Evolutionary conservation across 2,113 vertebrate genomes (phyloP).

Genomic region (Saguinus midas): DNA sequence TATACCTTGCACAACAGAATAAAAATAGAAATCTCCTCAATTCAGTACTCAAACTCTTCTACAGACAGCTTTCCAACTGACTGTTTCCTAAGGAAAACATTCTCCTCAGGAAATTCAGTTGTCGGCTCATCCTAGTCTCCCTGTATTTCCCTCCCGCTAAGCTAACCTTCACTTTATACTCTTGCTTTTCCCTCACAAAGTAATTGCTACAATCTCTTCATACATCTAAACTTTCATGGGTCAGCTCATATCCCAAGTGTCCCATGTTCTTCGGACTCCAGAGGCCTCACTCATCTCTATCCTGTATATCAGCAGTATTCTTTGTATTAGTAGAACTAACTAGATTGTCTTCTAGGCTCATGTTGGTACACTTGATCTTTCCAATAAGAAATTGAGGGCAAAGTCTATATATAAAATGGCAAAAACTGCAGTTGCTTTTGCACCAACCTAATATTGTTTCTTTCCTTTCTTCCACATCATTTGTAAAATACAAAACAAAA

Average conservation of each 20-base stretch:
- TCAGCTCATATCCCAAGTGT: slow-evolving; percentile 11
- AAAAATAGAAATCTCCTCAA: slow-evolving; percentile 38
- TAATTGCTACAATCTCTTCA: slow-evolving; percentile 38
- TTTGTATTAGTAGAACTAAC: background rate
- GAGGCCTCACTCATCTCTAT: background rate
- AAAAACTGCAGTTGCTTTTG: too few relatives aligned
- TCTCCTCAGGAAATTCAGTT: slow-evolving; percentile 19
- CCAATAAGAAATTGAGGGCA: background rate
- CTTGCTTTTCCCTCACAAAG: slow-evolving; percentile 36
- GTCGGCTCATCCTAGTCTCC: slow-evolving; percentile 7
- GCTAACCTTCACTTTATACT: background rate
- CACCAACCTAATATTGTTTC: background rate
- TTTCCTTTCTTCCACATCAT: background rate
- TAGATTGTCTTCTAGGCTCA: background rate
- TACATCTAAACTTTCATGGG: slow-evolving; percentile 52
- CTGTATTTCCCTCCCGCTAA: background rate
- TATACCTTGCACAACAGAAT: slow-evolving; percentile 9
- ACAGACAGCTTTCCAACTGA: background rate
- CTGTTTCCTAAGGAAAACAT: background rate
- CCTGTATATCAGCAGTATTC: slow-evolving; percentile 23
- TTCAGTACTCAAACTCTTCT: background rate
- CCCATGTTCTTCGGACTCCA: slow-evolving; percentile 53
- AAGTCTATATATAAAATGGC: background rate
- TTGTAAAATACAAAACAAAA: background rate
- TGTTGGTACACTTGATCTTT: background rate